phyloP scores from a whole-genome alignment of 2,113 vertebrate species.

The Hippocampus abdominalis region DNA sequence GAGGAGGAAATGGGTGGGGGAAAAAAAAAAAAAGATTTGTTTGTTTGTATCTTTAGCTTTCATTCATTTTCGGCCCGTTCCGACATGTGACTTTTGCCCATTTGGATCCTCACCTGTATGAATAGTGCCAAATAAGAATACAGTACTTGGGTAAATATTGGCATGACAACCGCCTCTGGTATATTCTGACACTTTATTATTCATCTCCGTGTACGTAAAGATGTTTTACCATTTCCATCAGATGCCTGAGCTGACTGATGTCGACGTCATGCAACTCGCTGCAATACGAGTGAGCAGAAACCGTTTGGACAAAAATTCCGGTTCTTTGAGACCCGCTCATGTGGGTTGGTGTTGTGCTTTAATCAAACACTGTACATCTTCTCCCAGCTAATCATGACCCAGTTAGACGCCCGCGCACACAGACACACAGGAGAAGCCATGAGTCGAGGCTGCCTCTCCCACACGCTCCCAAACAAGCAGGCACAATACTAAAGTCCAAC shows the following conservation, averaged over 20 bases:
- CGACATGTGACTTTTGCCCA: not conserved
- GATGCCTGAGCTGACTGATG: not conserved
- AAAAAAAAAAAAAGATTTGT: too few relatives aligned
- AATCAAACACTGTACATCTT: conserved; percentile 25
- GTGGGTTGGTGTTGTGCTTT: not conserved
- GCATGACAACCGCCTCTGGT: not conserved
- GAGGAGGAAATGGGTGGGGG: too few relatives aligned
- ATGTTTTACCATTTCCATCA: not conserved
- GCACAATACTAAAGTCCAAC: conserved; percentile 1
- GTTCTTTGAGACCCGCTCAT: not conserved
- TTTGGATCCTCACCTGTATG: not conserved
- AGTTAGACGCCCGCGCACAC: conserved; percentile 42
- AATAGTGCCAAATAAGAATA: not conserved
- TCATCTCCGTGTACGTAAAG: not conserved
- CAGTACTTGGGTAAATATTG: not conserved
- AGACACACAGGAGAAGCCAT: conserved; percentile 11
- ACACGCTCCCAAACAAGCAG: conserved; percentile 32
- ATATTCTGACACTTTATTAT: not conserved
- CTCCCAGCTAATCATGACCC: conserved; percentile 63
- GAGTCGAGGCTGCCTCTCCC: conserved; percentile 37
- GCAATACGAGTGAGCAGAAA: not conserved
- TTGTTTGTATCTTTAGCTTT: too few relatives aligned
- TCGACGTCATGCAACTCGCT: not conserved
- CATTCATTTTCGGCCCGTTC: too few relatives aligned
- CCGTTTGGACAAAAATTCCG: not conserved